These are phyloP conservation scores for Eudasyphora cyanicolor DNA, from an alignment of 2,888 invertebrate genomes.

Conservation along the genomic window DNA sequence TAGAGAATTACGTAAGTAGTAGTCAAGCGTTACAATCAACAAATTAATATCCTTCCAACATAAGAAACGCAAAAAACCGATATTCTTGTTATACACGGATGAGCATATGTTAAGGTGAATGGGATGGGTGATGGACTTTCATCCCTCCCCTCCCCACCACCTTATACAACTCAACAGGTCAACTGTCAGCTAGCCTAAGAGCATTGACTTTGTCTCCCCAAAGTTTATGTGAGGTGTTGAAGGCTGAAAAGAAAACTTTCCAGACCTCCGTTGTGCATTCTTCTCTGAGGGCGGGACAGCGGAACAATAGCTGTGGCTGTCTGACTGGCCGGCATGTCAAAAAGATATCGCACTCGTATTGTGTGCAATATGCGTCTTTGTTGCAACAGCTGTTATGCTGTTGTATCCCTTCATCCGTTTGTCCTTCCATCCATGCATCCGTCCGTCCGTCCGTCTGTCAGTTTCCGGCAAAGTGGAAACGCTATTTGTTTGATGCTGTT, in stretches of 20 bases:
- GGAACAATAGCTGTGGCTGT: slow-evolving; percentile 3
- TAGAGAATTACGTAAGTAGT: slow-evolving; percentile 95
- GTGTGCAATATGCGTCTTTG: slow-evolving; percentile 23
- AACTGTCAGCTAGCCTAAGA: not conserved
- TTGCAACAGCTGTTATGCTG: not conserved
- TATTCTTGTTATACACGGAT: not conserved
- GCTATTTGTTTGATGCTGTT: not conserved
- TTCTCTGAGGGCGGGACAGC: not conserved
- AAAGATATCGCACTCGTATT: slow-evolving; percentile 21
- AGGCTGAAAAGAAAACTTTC: slow-evolving; percentile 25
- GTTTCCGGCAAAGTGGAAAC: slow-evolving; percentile 11
- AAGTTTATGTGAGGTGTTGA: slow-evolving; percentile 9
- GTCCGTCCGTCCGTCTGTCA: not conserved
- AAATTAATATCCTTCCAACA: slow-evolving; percentile 17
- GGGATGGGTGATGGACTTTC: too few species aligned
- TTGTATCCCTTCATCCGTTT: too few species aligned
- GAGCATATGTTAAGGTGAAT: not conserved
- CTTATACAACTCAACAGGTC: slow-evolving; percentile 22
- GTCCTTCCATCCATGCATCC: too few species aligned
- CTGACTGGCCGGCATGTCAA: slow-evolving; percentile 2
- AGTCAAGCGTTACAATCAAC: not conserved
- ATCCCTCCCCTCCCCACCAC: not conserved
- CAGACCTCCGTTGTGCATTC: not conserved
- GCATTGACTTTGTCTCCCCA: slow-evolving; percentile 28
- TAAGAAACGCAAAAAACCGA: not conserved